Conservation (phyloP, 2,797 vertebrate species). For the Pangasius mekongensis region DNA sequence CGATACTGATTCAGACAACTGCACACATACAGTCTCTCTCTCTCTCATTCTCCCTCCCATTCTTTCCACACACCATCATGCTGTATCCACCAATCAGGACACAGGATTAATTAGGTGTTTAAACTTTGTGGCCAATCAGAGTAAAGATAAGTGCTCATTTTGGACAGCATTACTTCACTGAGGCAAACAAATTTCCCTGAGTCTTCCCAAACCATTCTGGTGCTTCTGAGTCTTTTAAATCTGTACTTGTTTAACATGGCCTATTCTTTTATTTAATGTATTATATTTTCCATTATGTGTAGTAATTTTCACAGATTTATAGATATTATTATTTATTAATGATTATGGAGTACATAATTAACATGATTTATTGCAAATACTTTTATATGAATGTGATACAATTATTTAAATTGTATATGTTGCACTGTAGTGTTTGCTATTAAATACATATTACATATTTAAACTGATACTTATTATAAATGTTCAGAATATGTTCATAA, state of each 20-base stretch:
- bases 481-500: neutral
- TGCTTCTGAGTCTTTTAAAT: neutral
- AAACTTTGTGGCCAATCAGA: slow-evolving; percentile 70
- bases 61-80: slow-evolving; percentile 52
- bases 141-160: neutral
- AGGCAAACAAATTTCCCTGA: neutral
- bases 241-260: neutral
- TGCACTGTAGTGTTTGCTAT: neutral
- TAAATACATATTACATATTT: neutral
- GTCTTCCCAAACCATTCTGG: neutral
- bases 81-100: slow-evolving; percentile 57
- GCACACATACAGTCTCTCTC: slow-evolving; percentile 65
- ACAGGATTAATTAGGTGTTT: slow-evolving; percentile 83
- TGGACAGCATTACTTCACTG: neutral
- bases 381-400: neutral
- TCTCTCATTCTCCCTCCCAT: slow-evolving; percentile 58
- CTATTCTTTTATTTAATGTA: neutral
- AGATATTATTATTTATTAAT: neutral
- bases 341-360: neutral
- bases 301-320: neutral
- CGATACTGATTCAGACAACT: slow-evolving; percentile 81
- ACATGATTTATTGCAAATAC: neutral
- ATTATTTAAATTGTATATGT: neutral
- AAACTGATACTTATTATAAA: neutral
- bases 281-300: no score